Conservation (phyloP, 2,888 invertebrate species). For the Ommatoiulus sabulosus region DNA sequence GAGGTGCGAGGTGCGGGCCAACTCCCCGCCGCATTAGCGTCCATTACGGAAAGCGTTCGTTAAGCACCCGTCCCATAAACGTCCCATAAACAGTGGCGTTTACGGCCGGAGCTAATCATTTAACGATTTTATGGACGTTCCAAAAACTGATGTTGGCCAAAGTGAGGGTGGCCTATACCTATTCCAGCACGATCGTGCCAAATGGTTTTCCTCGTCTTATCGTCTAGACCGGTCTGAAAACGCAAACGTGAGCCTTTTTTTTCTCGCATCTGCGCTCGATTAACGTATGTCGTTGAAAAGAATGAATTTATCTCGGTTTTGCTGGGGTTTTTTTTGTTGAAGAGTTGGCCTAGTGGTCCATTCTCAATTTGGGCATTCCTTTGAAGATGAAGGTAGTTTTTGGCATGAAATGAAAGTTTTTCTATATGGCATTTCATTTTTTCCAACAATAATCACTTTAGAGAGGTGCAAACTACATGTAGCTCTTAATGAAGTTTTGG, state of each 20-base stretch:
- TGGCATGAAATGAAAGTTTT: too few species aligned
- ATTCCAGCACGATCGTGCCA: background rate
- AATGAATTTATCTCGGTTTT: too few species aligned
- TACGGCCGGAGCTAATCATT: background rate
- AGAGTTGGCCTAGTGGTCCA: too few species aligned
- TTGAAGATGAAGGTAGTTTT: too few species aligned
- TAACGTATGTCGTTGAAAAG: too few species aligned
- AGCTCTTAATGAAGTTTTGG: too few species aligned
- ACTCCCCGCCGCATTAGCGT: background rate
- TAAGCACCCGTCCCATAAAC: background rate
- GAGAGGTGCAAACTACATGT: too few species aligned
- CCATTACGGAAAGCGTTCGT: slow-evolving; percentile 11
- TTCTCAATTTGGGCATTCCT: too few species aligned
- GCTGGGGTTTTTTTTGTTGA: too few species aligned
- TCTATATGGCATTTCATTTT: too few species aligned
- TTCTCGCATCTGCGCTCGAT: too few species aligned
- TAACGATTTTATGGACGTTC: background rate
- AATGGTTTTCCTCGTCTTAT: background rate
- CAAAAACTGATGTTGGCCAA: background rate
- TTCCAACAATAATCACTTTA: too few species aligned
- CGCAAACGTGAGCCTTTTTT: background rate
- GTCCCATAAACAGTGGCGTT: slow-evolving; percentile 1
- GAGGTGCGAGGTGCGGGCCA: background rate
- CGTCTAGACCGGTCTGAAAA: slow-evolving; percentile 33
- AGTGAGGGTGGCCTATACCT: background rate